Conservation (phyloP, 2,797 vertebrate species). For the Chelmon rostratus region DNA sequence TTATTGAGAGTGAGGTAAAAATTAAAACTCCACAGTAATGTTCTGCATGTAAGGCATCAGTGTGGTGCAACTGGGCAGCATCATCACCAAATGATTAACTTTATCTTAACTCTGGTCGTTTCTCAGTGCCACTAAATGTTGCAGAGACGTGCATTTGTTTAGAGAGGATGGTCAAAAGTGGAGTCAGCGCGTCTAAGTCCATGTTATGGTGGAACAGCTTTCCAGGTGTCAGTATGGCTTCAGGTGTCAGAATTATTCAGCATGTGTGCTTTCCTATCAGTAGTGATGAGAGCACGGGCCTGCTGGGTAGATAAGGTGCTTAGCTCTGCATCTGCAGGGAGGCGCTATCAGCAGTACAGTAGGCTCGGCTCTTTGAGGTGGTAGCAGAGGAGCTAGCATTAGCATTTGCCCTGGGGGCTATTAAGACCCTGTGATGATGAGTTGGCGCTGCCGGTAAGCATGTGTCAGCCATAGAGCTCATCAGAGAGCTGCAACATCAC, state of each 20-base stretch:
- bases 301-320: constrained; percentile 66
- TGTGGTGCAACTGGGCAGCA: constrained; percentile 20
- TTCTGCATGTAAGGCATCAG: constrained; percentile 36
- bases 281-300: constrained; percentile 38
- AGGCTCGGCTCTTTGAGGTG: constrained; percentile 50
- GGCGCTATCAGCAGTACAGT: constrained; percentile 46
- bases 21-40: constrained; percentile 59
- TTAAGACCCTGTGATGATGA: constrained; percentile 74
- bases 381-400: constrained; percentile 63
- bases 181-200: constrained; percentile 20
- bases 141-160: constrained; percentile 29
- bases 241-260: constrained; percentile 58
- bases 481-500: constrained; percentile 63
- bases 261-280: constrained; percentile 42
- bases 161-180: constrained; percentile 11
- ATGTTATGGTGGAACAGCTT: constrained; percentile 27
- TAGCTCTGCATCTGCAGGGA: constrained; percentile 52
- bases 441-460: constrained; percentile 57
- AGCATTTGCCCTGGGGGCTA: constrained; percentile 69
- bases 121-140: constrained; percentile 23
- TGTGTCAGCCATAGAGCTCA: constrained; percentile 65
- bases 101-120: constrained; percentile 2
- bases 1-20: constrained; percentile 55
- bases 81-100: constrained; percentile 22
- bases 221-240: constrained; percentile 29